These are phyloP conservation scores for Spheniscus mendiculus DNA, from an alignment of 2,113 vertebrate genomes.

Conservation along the genomic window DNA sequence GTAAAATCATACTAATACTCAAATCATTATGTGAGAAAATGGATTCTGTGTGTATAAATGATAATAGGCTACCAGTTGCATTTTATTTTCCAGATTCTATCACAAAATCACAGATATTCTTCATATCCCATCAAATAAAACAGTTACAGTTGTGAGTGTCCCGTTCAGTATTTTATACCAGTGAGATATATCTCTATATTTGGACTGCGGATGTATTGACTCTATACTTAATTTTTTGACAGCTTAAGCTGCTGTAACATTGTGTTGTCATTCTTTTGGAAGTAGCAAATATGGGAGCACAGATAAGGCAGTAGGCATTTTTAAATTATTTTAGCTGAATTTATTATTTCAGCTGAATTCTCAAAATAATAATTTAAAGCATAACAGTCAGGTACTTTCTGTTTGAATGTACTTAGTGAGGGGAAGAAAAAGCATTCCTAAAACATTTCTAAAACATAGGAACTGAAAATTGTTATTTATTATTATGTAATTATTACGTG, in stretches of 20 bases:
- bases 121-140: background rate
- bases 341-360: background rate
- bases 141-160: background rate
- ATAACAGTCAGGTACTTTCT: background rate
- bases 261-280: background rate
- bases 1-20: slow-evolving; percentile 52
- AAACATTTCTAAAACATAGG: background rate
- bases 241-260: background rate
- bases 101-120: background rate
- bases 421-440: background rate
- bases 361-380: background rate
- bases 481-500: background rate
- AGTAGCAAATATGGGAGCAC: background rate
- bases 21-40: background rate
- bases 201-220: background rate
- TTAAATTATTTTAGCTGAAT: background rate
- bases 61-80: background rate
- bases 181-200: background rate
- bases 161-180: background rate
- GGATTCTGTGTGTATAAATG: background rate
- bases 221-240: background rate
- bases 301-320: background rate
- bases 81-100: slow-evolving; percentile 8
- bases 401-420: background rate
- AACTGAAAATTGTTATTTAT: background rate